These are phyloP conservation scores for Dryoscopus gambensis DNA, from an alignment of 2,113 vertebrate species.

Conservation along the genomic window DNA sequence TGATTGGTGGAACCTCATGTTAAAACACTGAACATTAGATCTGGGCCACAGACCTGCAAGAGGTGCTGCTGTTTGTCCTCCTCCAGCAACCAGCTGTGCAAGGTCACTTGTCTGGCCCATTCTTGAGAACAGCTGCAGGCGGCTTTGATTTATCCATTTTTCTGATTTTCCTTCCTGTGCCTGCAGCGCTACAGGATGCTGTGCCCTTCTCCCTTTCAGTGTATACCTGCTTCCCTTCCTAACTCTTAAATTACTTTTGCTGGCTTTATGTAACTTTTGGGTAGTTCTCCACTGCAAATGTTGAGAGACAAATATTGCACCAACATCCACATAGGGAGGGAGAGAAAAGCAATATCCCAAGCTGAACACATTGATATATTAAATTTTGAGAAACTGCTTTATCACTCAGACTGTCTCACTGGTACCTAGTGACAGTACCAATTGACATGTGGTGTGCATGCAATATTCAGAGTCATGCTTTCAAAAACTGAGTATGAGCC, in stretches of 20 bases:
- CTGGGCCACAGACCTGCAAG: not conserved
- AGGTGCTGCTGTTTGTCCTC: not conserved
- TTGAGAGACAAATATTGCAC: not conserved
- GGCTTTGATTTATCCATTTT: not conserved
- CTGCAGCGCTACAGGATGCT: not conserved
- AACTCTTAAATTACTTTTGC: not conserved
- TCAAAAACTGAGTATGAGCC: not conserved
- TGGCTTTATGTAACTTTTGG: not conserved
- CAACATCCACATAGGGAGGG: not conserved
- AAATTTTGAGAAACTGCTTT: not conserved
- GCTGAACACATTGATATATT: not conserved
- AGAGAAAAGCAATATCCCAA: not conserved
- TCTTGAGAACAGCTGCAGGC: not conserved
- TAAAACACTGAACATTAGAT: not conserved
- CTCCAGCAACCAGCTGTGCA: not conserved
- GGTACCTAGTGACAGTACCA: not conserved
- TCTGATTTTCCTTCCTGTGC: not conserved
- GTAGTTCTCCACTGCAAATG: not conserved
- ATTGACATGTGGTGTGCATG: not conserved
- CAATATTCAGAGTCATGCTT: not conserved
- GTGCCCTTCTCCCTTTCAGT: not conserved
- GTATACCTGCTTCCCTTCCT: not conserved
- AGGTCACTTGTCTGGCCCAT: not conserved
- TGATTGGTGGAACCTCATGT: not conserved
- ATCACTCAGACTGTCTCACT: not conserved